Percentiles rank a stretch among this genome's conserved stretches.
Conservation (phyloP, 2,113 vertebrate species). For the Thalassarche chlororhynchos region DNA sequence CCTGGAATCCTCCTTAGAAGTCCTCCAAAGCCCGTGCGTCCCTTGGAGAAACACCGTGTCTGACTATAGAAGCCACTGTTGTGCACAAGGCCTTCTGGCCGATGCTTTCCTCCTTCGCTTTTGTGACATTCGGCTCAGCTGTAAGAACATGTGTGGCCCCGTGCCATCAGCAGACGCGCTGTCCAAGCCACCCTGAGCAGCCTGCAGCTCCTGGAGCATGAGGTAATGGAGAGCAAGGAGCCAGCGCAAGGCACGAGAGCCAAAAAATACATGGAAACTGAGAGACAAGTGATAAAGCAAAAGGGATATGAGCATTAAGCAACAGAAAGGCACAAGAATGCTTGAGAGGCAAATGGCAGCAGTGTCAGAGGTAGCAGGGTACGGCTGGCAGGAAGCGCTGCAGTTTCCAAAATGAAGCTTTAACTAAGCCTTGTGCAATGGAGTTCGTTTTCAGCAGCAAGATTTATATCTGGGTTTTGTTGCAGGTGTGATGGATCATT, state of each 20-base stretch:
- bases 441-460: neutral
- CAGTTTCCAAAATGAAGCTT: neutral
- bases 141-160: neutral
- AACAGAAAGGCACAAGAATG: neutral
- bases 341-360: neutral
- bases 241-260: neutral
- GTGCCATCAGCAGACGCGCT: rapidly evolving
- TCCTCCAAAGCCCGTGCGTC: rapidly evolving
- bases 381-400: neutral
- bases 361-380: neutral
- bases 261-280: neutral
- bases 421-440: neutral
- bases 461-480: neutral
- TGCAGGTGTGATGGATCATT: neutral
- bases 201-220: neutral
- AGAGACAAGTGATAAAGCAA: neutral
- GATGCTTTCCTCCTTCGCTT: neutral
- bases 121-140: neutral
- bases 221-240: slow-evolving; percentile 22
- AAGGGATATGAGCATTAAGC: neutral
- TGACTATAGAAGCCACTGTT: neutral
- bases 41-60: neutral
- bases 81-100: rapidly evolving
- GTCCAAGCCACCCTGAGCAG: neutral
- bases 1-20: neutral